A percentile compares a stretch with the other conserved stretches of the same genome.
Evolutionary conservation across 2,113 vertebrate genomes (phyloP).

Genomic region (Vanacampus margaritifer): DNA sequence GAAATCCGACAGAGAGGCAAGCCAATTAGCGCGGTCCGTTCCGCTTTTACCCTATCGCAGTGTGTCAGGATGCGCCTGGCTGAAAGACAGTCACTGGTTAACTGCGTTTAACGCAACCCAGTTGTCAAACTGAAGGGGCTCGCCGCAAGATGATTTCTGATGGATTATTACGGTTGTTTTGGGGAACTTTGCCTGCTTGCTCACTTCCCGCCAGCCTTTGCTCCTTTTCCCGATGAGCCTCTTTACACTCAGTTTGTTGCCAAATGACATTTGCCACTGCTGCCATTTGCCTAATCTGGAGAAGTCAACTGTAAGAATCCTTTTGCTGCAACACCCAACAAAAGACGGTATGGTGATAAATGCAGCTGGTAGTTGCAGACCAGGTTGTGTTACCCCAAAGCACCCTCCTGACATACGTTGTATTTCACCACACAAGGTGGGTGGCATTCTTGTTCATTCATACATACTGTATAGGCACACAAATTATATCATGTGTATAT

Average conservation of each 20-base stretch:
- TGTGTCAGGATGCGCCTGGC: conserved; percentile 36
- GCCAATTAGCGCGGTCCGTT: conserved; percentile 64
- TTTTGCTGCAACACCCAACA: neutral
- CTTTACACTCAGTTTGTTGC: neutral
- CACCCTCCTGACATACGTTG: neutral
- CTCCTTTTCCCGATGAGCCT: conserved; percentile 5
- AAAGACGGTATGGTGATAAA: neutral
- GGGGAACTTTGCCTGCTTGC: conserved; percentile 7
- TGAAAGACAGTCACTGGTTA: conserved; percentile 50
- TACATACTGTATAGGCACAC: no score
- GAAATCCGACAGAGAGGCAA: conserved; percentile 62
- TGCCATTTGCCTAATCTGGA: neutral
- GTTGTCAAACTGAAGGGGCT: conserved; percentile 36
- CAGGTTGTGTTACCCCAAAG: neutral
- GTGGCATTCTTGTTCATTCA: no score
- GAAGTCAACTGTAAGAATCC: neutral
- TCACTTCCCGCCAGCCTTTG: conserved; percentile 1
- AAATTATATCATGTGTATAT: no score
- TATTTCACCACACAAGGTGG: no score
- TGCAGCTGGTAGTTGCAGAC: neutral
- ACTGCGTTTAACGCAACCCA: conserved; percentile 30
- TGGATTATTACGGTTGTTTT: conserved; percentile 29
- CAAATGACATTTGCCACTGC: neutral
- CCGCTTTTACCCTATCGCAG: conserved; percentile 52
- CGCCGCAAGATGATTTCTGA: conserved; percentile 27